Evolutionary conservation across 2,113 vertebrate species (phyloP), one percentile per base, ranked within the genome.

Genomic region (Varanus komodoensis): DNA sequence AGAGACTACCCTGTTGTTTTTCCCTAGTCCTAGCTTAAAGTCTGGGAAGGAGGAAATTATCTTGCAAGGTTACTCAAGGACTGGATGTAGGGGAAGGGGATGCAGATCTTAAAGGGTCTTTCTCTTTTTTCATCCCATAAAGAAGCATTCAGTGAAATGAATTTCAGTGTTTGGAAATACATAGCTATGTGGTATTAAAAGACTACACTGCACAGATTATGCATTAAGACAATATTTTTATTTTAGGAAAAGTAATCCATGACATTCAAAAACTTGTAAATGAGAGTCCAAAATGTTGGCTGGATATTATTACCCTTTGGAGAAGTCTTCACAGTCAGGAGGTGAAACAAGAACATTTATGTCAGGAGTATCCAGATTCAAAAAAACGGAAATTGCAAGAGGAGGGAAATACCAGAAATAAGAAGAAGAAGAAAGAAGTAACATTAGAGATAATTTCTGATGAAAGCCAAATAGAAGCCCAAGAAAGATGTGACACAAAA

Each of bases 161-260:
- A 25, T 75, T 29, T 19, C 4, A 84, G 27, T 32, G 15, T n/a
- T 54, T 57, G 23, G 32, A 85, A 54, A 85, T 50, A 83, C 17
- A 77, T 11, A 71, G 29, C 34, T 86, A 69, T 34, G 27, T 25
- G 48, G 5, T 73, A 79, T 57, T 86, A 34, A 64, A 84, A 69
- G 23, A 71, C 1, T 34, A 80, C 52, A 32, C 27, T 29, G 8
- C 8, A 32, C 29, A 32, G 8, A 54, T 34, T 23, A n/a, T 71
- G 48, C 87, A 29, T 89, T 44, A 44, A 73, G 2, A 57, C 29
- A 11, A 4, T 82, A 21, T 17, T 82, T 89, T 93, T 91, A 2
- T 95, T 93, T 78, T 91, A 98, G 97, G 97, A 75, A 97, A 93
- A 94, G 82, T 95, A 87, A 77, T 96, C 50, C 88, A 93, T 84